These are phyloP conservation scores for Physella acuta DNA, from an alignment of 1,140 invertebrate genomes.

Conservation along the genomic window DNA sequence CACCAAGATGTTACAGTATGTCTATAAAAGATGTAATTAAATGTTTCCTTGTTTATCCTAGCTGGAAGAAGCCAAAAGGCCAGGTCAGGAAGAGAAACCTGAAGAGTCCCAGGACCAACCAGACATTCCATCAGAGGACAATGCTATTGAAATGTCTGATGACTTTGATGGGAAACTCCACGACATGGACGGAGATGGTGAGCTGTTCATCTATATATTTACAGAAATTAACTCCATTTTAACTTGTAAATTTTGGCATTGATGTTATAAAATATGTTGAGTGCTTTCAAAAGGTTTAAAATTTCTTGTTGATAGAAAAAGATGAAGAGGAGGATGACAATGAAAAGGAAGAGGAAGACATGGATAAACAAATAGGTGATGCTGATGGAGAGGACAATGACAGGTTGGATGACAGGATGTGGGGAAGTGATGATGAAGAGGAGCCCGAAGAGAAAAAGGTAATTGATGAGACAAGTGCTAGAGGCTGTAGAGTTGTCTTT, in stretches of 20 bases:
- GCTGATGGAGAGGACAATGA: constrained; percentile 76
- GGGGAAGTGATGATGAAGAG: constrained; percentile 74
- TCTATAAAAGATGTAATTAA: background rate
- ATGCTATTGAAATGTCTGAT: constrained; percentile 91
- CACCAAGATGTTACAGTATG: too few species aligned
- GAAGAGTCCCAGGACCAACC: constrained; percentile 54
- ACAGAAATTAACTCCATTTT: background rate
- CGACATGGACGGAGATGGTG: constrained; percentile 69
- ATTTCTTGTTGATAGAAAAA: too few species aligned
- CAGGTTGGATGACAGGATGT: constrained; percentile 76
- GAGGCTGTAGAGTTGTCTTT: too few species aligned
- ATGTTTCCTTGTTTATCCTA: constrained; percentile 56
- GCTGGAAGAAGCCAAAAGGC: constrained; percentile 81
- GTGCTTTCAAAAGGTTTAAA: too few species aligned
- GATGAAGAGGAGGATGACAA: constrained; percentile 68
- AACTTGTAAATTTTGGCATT: background rate
- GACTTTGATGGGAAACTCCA: constrained; percentile 85
- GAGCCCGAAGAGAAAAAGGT: constrained; percentile 60
- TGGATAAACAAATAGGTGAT: constrained; percentile 95
- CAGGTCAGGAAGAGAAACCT: constrained; percentile 69
- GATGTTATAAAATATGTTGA: too few species aligned
- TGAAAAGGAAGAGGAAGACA: constrained; percentile 62
- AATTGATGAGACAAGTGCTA: too few species aligned
- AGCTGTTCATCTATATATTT: constrained; percentile 4
- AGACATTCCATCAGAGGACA: constrained; percentile 76